Conservation (phyloP, 2,113 vertebrate genomes). For the Cygnus atratus region DNA sequence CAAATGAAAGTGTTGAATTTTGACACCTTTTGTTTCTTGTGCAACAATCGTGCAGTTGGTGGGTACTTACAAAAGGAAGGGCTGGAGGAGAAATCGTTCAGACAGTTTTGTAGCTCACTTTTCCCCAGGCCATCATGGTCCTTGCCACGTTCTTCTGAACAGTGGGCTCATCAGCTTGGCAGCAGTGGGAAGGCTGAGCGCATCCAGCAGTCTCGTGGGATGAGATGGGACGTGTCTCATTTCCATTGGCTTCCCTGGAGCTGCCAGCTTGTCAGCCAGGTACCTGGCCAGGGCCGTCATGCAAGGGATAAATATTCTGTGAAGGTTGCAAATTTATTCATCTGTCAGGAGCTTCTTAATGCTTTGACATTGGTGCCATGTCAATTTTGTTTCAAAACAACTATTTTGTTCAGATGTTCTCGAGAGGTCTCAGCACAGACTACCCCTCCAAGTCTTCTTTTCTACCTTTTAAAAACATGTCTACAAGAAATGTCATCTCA, state of each 20-base stretch:
- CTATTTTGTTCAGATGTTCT: background rate
- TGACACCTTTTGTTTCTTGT: background rate
- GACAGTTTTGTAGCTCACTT: background rate
- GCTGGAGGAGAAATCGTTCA: background rate
- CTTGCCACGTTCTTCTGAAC: accelerated
- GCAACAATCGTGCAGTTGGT: background rate
- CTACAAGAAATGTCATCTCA: background rate
- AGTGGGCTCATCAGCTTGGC: background rate
- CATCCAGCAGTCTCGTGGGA: background rate
- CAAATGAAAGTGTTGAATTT: accelerated
- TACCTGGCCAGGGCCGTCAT: background rate
- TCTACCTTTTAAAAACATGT: background rate
- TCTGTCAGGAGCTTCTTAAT: background rate
- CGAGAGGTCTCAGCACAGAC: background rate
- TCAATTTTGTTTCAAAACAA: background rate
- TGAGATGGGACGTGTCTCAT: background rate
- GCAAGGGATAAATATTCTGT: background rate
- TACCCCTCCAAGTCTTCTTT: background rate
- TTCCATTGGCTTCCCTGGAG: background rate
- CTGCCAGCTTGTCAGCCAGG: background rate
- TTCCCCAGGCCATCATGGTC: background rate
- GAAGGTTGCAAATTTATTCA: background rate
- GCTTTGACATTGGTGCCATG: background rate
- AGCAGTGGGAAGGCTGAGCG: background rate
- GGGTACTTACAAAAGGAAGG: background rate